Percentiles rank a stretch among this genome's conserved stretches.
These are phyloP conservation scores for Platygyra sinensis DNA, from an alignment of 64 coral and sea anemone species.

Conservation along the genomic window DNA sequence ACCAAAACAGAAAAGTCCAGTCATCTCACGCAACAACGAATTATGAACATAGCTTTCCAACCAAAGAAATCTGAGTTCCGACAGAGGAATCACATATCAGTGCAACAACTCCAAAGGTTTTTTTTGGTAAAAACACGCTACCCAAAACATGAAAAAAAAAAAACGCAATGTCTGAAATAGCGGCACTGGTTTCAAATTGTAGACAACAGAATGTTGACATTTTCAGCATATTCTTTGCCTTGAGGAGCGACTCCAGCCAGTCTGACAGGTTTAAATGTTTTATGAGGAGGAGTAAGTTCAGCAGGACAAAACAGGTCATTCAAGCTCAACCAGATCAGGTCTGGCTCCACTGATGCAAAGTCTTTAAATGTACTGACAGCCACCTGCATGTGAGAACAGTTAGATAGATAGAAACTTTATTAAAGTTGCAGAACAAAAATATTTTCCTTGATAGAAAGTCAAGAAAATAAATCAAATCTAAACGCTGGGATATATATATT, in stretches of 20 bases:
- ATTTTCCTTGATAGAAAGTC: too few relatives aligned
- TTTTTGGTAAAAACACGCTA: not conserved
- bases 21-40: too few relatives aligned
- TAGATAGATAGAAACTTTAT: too few relatives aligned
- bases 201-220: slow-evolving; percentile 18
- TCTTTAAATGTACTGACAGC: slow-evolving; percentile 38
- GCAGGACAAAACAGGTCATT: slow-evolving; percentile 53
- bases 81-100: too few relatives aligned
- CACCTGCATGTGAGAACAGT: slow-evolving; percentile 33
- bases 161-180: not conserved
- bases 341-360: slow-evolving; percentile 62
- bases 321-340: slow-evolving; percentile 66
- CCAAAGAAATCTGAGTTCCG: too few relatives aligned
- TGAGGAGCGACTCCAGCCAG: slow-evolving; percentile 20
- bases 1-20: too few relatives aligned
- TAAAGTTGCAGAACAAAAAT: not conserved
- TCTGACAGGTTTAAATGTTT: slow-evolving; percentile 1
- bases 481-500: too few relatives aligned
- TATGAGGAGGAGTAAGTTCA: slow-evolving; percentile 31
- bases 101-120: not conserved
- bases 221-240: slow-evolving; percentile 35
- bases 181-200: not conserved
- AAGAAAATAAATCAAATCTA: not conserved
- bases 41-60: too few relatives aligned
- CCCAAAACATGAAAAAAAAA: not conserved